phyloP scores from a whole-genome alignment of 2,797 vertebrate species.

The Dryobates pubescens region DNA sequence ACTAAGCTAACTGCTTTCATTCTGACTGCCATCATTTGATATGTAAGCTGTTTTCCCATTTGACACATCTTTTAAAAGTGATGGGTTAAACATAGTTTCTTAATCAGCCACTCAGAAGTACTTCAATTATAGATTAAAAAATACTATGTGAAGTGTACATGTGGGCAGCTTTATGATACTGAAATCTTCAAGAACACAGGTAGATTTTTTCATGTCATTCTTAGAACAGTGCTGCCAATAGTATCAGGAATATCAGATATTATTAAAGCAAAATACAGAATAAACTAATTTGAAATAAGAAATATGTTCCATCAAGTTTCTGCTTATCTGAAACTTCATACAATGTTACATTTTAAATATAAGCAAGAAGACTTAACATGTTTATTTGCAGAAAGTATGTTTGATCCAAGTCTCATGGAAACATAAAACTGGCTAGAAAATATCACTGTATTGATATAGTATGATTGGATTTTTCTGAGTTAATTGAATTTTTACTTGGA shows the following conservation, averaged over 20 bases:
- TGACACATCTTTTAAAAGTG: background rate
- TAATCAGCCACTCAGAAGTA: background rate
- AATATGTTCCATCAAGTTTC: background rate
- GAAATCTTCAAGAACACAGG: background rate
- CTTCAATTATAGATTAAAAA: background rate
- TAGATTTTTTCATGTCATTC: background rate
- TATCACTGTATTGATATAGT: background rate
- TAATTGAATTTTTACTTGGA: background rate
- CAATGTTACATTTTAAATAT: background rate
- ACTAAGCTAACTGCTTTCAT: background rate
- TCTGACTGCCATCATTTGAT: background rate
- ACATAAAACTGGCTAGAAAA: background rate
- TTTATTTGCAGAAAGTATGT: background rate
- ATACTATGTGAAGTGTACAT: background rate
- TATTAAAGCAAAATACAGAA: background rate
- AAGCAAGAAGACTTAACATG: background rate
- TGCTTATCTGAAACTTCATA: background rate
- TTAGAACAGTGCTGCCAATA: background rate
- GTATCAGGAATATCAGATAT: background rate
- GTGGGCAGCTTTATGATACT: background rate
- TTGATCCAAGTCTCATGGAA: background rate
- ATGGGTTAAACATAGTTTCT: background rate
- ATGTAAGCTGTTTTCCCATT: background rate
- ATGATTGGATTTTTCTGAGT: background rate
- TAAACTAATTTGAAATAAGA: conserved; percentile 7